phyloP scores from a whole-genome alignment of 1,140 invertebrate genomes.

The Phortica variegata region DNA sequence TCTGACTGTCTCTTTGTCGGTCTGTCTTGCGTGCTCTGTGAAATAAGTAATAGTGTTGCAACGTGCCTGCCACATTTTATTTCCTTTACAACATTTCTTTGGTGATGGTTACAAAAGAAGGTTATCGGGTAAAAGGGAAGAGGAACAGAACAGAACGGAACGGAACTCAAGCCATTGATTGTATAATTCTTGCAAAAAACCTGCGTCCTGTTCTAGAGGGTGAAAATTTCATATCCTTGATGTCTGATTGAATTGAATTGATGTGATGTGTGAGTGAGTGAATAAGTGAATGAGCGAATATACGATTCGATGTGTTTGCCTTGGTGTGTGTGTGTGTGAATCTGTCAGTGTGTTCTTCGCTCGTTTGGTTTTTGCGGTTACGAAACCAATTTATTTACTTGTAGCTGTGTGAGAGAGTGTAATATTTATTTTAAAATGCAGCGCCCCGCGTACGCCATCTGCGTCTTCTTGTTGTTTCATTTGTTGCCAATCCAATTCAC shows the following conservation, averaged over 20 bases:
- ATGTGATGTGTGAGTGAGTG: conserved; percentile 33
- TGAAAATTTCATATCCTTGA: conserved; percentile 53
- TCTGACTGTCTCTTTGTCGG: conserved; percentile 29
- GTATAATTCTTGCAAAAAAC: conserved; percentile 54
- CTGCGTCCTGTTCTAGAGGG: no score
- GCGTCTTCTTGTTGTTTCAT: conserved; percentile 3
- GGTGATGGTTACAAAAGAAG: not conserved
- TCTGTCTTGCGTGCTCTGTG: conserved; percentile 36
- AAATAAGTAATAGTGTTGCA: conserved; percentile 55
- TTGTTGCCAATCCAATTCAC: no score
- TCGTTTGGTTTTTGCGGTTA: conserved; percentile 51
- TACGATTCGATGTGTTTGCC: conserved; percentile 5
- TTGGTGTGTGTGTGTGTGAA: conserved; percentile 26
- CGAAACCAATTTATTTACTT: conserved; percentile 56
- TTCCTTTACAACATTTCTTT: conserved; percentile 34
- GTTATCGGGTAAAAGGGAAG: not conserved
- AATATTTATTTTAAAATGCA: conserved; percentile 50
- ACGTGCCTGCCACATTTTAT: conserved; percentile 54
- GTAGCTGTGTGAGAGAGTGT: conserved; percentile 7
- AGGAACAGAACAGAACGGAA: not conserved
- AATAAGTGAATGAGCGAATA: not conserved
- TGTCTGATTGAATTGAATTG: conserved; percentile 53
- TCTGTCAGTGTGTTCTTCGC: conserved; percentile 5
- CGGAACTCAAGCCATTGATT: conserved; percentile 35
- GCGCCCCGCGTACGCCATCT: conserved; percentile 8